Percentiles rank a stretch among this genome's conserved stretches.
Evolutionary conservation across 2,888 invertebrate genomes (phyloP).

Genomic region (Ochlodes sylvanus): DNA sequence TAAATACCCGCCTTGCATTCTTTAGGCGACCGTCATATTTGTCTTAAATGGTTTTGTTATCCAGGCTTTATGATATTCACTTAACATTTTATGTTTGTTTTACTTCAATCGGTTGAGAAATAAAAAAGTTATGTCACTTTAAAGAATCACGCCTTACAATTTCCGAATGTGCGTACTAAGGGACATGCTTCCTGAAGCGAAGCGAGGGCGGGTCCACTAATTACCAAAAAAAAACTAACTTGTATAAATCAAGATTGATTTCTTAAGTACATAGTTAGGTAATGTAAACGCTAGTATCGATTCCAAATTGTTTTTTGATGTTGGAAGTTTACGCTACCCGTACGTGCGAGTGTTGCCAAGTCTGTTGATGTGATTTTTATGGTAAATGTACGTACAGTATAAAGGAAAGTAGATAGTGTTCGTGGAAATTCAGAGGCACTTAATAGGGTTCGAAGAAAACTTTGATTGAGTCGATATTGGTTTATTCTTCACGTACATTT

Average conservation of each 20-base stretch:
- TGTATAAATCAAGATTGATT: not conserved
- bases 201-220: too few relatives aligned
- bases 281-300: conserved; percentile 9
- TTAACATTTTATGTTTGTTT: too few relatives aligned
- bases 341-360: conserved; percentile 4
- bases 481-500: too few relatives aligned
- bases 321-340: conserved; percentile 16
- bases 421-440: conserved; percentile 2
- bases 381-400: not conserved
- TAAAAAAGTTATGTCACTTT: too few relatives aligned
- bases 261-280: conserved; percentile 4
- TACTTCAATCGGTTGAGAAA: too few relatives aligned
- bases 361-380: conserved; percentile 12
- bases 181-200: too few relatives aligned
- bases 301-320: conserved; percentile 24
- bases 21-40: conserved; percentile 23
- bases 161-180: too few relatives aligned
- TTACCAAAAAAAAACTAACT: not conserved
- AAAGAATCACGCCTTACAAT: too few relatives aligned
- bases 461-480: too few relatives aligned
- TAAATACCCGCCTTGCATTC: conserved; percentile 24
- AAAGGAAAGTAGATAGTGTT: conserved; percentile 10
- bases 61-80: not conserved
- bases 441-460: conserved; percentile 1
- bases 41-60: not conserved